A percentile compares a stretch with the other conserved stretches of the same genome.
Evolutionary conservation across 2,797 vertebrate genomes (phyloP).

Genomic region (Chiroxiphia lanceolata): DNA sequence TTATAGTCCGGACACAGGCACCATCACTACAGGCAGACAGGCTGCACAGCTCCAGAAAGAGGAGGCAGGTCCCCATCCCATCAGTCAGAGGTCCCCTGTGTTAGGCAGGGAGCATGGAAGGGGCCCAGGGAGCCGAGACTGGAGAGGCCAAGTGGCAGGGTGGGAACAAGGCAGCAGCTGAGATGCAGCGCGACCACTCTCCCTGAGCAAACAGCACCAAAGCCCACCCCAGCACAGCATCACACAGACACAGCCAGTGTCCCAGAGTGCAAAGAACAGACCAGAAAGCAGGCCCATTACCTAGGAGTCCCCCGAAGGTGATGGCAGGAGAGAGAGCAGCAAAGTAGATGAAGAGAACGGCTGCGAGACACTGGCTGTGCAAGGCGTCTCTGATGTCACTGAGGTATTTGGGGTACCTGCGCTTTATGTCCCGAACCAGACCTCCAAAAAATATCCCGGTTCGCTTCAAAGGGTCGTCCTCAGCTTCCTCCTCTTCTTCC

Average conservation of each 20-base stretch:
- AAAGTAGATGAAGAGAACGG: constrained; percentile 97
- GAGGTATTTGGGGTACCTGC: constrained; percentile 90
- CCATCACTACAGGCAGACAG: background rate
- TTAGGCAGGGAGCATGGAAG: background rate
- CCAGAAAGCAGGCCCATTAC: constrained; percentile 77
- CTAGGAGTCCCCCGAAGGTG: constrained; percentile 94
- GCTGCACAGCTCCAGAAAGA: background rate
- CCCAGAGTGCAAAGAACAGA: constrained; percentile 57
- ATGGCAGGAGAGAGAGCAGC: constrained; percentile 95
- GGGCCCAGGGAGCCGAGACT: background rate
- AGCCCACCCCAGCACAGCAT: constrained; percentile 54
- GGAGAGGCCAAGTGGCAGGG: constrained; percentile 19
- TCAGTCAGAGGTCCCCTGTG: background rate
- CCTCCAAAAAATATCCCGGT: constrained; percentile 93
- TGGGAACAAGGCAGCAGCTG: background rate
- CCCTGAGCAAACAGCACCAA: background rate
- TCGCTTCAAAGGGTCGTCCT: constrained; percentile 90
- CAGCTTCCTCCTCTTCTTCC: constrained; percentile 84
- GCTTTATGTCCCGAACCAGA: constrained; percentile 91
- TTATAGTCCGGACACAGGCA: background rate
- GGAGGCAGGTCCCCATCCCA: background rate
- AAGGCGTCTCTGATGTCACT: constrained; percentile 91
- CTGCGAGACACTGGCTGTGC: constrained; percentile 92
- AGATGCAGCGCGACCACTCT: background rate
- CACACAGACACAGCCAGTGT: constrained; percentile 52